These are phyloP conservation scores for Zaprionus gabonicus DNA, from an alignment of 1,140 invertebrate species.

Conservation along the genomic window DNA sequence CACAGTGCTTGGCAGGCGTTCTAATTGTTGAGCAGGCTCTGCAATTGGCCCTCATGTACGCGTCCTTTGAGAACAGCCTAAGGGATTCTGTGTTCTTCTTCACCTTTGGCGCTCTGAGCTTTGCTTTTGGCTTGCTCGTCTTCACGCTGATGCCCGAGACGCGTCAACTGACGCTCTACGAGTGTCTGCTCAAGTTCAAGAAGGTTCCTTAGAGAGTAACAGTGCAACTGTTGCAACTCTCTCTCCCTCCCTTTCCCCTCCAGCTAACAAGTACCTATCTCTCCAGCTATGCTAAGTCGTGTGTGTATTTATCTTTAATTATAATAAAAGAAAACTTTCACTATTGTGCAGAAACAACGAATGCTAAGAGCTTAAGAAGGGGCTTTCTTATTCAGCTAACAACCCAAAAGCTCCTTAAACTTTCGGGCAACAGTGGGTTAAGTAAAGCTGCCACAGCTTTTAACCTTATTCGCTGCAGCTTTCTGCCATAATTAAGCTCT, in stretches of 20 bases:
- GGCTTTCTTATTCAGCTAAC: too few species aligned
- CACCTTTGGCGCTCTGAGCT: constrained; percentile 62
- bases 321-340: constrained; percentile 16
- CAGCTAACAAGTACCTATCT: constrained; percentile 29
- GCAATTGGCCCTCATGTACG: constrained; percentile 59
- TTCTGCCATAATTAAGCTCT: constrained; percentile 41
- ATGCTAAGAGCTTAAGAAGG: background rate
- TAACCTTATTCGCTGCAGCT: constrained; percentile 11
- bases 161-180: constrained; percentile 64
- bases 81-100: constrained; percentile 70
- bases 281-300: constrained; percentile 37
- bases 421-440: background rate
- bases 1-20: constrained; percentile 56
- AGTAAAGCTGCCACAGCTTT: background rate
- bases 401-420: background rate
- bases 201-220: constrained; percentile 53
- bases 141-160: constrained; percentile 76
- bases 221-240: background rate
- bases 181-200: constrained; percentile 77
- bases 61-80: constrained; percentile 57
- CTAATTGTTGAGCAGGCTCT: constrained; percentile 66
- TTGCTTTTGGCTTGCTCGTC: constrained; percentile 61
- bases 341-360: constrained; percentile 12
- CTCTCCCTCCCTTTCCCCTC: background rate
- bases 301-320: constrained; percentile 39